These are phyloP conservation scores for Marisa cornuarietis DNA, from an alignment of 1,140 invertebrate genomes.

Conservation along the genomic window DNA sequence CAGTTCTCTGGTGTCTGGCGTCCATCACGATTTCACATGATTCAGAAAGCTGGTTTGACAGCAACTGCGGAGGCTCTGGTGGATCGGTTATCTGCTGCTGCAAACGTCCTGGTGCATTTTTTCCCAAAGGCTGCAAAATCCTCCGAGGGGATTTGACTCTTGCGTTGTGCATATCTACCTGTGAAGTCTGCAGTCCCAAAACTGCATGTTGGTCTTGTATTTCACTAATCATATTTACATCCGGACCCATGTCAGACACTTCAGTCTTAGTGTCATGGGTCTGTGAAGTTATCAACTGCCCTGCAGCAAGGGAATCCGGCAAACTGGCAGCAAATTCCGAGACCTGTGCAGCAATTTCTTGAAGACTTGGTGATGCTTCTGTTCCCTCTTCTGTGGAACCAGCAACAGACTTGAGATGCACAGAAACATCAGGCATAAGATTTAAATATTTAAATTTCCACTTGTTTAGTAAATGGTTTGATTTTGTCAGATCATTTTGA, in stretches of 20 bases:
- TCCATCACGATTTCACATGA: too few species aligned
- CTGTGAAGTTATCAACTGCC: conserved; percentile 7
- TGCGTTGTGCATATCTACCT: neutral
- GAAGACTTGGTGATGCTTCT: conserved; percentile 7
- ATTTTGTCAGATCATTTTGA: neutral
- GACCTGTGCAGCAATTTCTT: conserved; percentile 13
- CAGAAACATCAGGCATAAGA: neutral
- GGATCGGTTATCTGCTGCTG: too few species aligned
- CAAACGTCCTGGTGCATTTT: neutral
- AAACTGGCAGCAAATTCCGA: conserved; percentile 17
- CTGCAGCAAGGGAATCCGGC: conserved; percentile 9
- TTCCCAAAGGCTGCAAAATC: neutral
- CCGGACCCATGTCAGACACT: neutral
- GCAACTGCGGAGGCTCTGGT: too few species aligned
- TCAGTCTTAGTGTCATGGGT: neutral
- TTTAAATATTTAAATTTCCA: neutral
- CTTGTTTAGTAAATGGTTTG: neutral
- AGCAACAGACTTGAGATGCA: neutral
- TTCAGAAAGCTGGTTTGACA: too few species aligned
- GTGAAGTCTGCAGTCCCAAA: neutral
- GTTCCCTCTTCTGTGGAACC: neutral
- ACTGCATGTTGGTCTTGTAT: neutral
- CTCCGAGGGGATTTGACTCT: neutral
- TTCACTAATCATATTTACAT: neutral
- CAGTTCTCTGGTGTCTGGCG: too few species aligned